Percentiles rank a stretch among this genome's conserved stretches.
Evolutionary conservation across 1,140 invertebrate genomes (phyloP).

Genomic region (Ditylenchus dipsaci): DNA sequence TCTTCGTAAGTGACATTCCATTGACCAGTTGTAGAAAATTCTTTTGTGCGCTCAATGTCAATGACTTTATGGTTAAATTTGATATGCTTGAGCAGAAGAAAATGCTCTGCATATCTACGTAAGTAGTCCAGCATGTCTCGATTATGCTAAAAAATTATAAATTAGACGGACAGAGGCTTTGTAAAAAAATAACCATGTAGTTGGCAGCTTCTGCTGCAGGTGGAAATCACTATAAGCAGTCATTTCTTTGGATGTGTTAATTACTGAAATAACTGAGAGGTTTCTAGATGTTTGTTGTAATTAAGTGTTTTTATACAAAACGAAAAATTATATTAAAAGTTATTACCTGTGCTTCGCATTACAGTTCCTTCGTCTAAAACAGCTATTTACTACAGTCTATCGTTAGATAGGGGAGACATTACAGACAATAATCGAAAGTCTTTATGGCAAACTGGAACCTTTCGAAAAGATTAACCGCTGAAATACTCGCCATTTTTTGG

Average conservation of each 20-base stretch:
- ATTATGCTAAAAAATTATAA: conserved; percentile 47
- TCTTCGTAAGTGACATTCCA: conserved; percentile 52
- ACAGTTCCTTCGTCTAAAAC: conserved; percentile 56
- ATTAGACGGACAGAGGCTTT: no score
- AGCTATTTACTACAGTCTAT: no score
- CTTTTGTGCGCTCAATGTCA: conserved; percentile 27
- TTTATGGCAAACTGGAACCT: no score
- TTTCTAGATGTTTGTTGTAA: no score
- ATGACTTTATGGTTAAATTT: conserved; percentile 35
- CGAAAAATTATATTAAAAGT: no score
- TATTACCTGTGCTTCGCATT: conserved; percentile 55
- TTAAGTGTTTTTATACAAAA: no score
- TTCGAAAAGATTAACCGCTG: no score
- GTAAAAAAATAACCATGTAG: conserved; percentile 51
- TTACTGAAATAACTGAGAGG: conserved; percentile 54
- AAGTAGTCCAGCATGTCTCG: conserved; percentile 59
- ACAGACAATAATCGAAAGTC: no score
- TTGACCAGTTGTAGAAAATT: conserved; percentile 27
- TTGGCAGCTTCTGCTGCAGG: conserved; percentile 58
- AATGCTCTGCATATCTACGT: conserved; percentile 59
- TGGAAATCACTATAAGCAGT: conserved; percentile 62
- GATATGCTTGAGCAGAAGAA: conserved; percentile 53
- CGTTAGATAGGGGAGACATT: no score
- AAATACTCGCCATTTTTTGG: no score
- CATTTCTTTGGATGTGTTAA: conserved; percentile 63